phyloP scores from a whole-genome alignment of 2,113 vertebrate species.

The Scophthalmus maximus region DNA sequence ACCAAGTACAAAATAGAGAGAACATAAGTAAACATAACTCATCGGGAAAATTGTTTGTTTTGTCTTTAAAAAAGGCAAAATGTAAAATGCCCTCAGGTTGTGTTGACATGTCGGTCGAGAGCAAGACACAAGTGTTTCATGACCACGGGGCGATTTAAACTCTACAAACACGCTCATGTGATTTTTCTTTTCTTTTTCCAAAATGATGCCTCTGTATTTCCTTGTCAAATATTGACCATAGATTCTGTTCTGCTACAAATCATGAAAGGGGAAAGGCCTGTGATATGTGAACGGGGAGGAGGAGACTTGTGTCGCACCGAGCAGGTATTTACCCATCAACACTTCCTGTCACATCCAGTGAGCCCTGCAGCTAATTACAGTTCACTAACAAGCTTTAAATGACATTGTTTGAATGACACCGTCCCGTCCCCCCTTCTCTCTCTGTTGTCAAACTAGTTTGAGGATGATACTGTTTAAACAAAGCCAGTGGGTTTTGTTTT shows the following conservation, averaged over 20 bases:
- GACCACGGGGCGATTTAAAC: neutral
- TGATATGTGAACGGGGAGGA: neutral
- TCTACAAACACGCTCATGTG: neutral
- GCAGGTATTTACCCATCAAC: neutral
- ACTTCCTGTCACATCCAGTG: constrained; percentile 4
- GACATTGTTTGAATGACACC: too few species aligned
- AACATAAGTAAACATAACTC: too few species aligned
- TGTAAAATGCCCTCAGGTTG: too few species aligned
- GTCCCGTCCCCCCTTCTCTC: neutral
- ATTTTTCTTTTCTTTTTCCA: neutral
- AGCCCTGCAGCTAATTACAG: too few species aligned
- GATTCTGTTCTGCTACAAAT: neutral
- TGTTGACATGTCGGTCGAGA: neutral
- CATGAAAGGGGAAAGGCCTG: neutral
- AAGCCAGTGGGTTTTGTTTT: too few species aligned
- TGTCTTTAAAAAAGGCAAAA: too few species aligned
- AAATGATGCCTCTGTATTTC: neutral
- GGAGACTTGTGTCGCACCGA: too few species aligned
- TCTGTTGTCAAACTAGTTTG: constrained; percentile 44
- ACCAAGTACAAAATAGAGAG: too few species aligned
- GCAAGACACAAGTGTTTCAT: neutral
- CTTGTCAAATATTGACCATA: neutral
- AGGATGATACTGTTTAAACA: constrained; percentile 36
- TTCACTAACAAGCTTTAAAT: too few species aligned
- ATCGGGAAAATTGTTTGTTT: too few species aligned